A percentile compares a stretch with the other conserved stretches of the same genome.
These are phyloP conservation scores for Cladopsammia gracilis DNA, from an alignment of 64 coral and sea anemone species.

Conservation along the genomic window DNA sequence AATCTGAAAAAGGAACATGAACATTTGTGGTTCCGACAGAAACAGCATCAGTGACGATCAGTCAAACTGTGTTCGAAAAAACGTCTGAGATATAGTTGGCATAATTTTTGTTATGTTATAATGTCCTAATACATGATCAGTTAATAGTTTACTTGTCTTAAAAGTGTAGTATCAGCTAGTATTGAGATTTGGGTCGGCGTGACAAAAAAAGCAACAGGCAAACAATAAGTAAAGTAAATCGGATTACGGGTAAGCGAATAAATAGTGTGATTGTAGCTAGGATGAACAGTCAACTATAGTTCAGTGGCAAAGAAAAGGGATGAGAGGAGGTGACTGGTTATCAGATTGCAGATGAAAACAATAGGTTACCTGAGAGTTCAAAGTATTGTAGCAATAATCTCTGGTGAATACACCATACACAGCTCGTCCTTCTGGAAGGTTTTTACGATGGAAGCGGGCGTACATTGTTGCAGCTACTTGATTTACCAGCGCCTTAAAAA, in stretches of 20 bases:
- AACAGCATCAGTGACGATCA: not conserved
- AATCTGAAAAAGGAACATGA: constrained; percentile 14
- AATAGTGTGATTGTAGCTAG: too few species aligned
- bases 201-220: too few species aligned
- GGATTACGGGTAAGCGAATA: too few species aligned
- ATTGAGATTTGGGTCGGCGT: too few species aligned
- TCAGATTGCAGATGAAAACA: not conserved
- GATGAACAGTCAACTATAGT: too few species aligned
- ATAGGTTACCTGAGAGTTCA: constrained; percentile 60
- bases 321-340: not conserved
- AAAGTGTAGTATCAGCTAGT: too few species aligned
- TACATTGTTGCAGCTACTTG: constrained; percentile 79
- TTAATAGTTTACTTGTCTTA: too few species aligned
- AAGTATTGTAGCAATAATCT: constrained; percentile 61
- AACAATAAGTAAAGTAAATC: too few species aligned
- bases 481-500: constrained; percentile 63
- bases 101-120: too few species aligned
- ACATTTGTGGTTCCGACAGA: not conserved
- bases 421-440: constrained; percentile 48
- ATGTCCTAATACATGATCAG: too few species aligned
- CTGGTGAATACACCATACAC: constrained; percentile 80
- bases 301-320: too few species aligned
- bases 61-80: not conserved
- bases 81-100: not conserved
- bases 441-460: constrained; percentile 34